A percentile compares a stretch with the other conserved stretches of the same genome.
Evolutionary conservation across 1,140 invertebrate genomes (phyloP).

Genomic region (Saxidomus purpurata): DNA sequence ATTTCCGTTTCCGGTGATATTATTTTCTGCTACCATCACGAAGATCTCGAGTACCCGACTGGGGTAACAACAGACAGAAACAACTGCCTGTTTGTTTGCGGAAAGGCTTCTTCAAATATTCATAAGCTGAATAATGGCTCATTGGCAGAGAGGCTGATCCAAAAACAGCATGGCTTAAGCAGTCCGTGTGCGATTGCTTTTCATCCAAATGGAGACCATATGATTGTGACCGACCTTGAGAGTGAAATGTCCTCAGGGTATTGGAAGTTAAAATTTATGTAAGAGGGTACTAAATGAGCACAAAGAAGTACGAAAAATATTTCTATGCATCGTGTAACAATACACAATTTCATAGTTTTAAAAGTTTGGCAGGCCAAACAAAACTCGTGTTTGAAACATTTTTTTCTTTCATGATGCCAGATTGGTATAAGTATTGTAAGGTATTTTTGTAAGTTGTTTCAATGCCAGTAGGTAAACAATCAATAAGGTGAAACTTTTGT

Average conservation of each 20-base stretch:
- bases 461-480: no score
- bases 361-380: neutral
- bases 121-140: slow-evolving; percentile 47
- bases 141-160: neutral
- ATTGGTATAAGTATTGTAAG: no score
- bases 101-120: slow-evolving; percentile 36
- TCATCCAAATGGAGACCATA: slow-evolving; percentile 50
- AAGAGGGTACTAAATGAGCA: neutral
- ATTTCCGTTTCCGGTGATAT: slow-evolving; percentile 31
- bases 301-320: neutral
- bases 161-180: neutral
- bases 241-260: neutral
- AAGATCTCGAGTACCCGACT: slow-evolving; percentile 38
- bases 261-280: slow-evolving; percentile 31
- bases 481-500: no score
- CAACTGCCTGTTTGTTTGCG: slow-evolving; percentile 51
- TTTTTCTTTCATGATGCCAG: no score
- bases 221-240: slow-evolving; percentile 38
- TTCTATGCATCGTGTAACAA: neutral
- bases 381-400: no score
- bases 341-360: neutral
- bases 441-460: no score
- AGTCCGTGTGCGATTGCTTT: slow-evolving; percentile 48
- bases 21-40: slow-evolving; percentile 46
- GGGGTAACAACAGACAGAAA: slow-evolving; percentile 60